Percentiles rank a stretch among this genome's conserved stretches.
Evolutionary conservation across 1,140 invertebrate genomes (phyloP).

Genomic region (Zophobas atratus): DNA sequence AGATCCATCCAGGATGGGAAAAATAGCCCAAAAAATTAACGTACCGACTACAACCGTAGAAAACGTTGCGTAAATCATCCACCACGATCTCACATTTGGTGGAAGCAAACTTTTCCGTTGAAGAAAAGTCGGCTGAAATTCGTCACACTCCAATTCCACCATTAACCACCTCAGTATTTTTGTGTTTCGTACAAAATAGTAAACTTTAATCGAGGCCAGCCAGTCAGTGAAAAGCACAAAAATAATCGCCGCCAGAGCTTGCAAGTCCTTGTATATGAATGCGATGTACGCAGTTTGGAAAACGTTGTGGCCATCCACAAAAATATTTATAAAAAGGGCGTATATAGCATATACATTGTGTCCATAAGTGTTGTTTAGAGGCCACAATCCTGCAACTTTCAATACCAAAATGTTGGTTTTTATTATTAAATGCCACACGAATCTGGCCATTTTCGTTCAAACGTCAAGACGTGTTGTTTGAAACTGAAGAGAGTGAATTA

Average conservation of each 20-base stretch:
- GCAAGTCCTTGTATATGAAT: background rate
- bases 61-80: background rate
- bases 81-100: background rate
- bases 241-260: background rate
- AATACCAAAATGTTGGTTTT: background rate
- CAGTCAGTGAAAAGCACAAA: background rate
- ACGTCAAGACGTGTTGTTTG: too few species aligned
- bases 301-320: background rate
- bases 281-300: background rate
- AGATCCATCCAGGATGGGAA: slow-evolving; percentile 1
- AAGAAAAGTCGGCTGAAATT: background rate
- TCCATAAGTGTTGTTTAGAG: background rate
- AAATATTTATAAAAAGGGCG: background rate
- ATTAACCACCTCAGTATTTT: background rate
- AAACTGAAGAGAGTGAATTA: too few species aligned
- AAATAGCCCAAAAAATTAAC: background rate
- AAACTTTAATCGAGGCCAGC: background rate
- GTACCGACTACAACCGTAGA: background rate
- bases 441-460: background rate
- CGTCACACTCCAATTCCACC: background rate
- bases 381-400: background rate
- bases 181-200: background rate
- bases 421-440: background rate
- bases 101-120: background rate
- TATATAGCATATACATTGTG: background rate